phyloP scores from a whole-genome alignment of 1,140 invertebrate genomes.

The Ganaspis sp. region DNA sequence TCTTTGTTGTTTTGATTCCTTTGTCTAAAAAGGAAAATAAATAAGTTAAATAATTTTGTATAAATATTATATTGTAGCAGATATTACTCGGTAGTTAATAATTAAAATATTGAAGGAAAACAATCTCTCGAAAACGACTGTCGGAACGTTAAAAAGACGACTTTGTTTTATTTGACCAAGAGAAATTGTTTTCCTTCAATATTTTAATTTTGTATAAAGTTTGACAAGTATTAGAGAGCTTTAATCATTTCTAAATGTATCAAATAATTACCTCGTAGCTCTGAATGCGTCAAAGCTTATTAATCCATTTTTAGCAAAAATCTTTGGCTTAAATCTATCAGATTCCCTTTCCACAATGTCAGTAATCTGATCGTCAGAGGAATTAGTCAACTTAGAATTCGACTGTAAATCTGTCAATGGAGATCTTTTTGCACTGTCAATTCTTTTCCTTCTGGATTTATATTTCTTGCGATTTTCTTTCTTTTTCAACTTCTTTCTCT shows the following conservation, averaged over 20 bases:
- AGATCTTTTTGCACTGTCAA: conserved; percentile 79
- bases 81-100: too few species aligned
- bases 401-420: conserved; percentile 83
- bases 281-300: not conserved
- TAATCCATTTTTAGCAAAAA: conserved; percentile 40
- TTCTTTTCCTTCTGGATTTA: conserved; percentile 78
- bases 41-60: too few species aligned
- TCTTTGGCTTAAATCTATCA: conserved; percentile 38
- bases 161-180: too few species aligned
- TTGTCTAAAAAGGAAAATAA: too few species aligned
- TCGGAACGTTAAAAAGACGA: too few species aligned
- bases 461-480: conserved; percentile 82
- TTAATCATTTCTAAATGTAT: too few species aligned
- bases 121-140: too few species aligned
- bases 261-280: not conserved
- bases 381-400: conserved; percentile 85
- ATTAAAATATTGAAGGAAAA: too few species aligned
- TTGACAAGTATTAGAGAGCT: too few species aligned
- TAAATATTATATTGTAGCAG: not conserved
- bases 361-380: conserved; percentile 85
- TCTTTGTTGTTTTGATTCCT: too few species aligned
- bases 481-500: conserved; percentile 79
- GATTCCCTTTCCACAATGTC: conserved; percentile 75
- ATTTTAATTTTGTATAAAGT: too few species aligned
- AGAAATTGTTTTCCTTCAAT: too few species aligned